Evolutionary conservation across 2,888 invertebrate genomes (phyloP).

Genomic region (Rhagophthalmus giganteus): DNA sequence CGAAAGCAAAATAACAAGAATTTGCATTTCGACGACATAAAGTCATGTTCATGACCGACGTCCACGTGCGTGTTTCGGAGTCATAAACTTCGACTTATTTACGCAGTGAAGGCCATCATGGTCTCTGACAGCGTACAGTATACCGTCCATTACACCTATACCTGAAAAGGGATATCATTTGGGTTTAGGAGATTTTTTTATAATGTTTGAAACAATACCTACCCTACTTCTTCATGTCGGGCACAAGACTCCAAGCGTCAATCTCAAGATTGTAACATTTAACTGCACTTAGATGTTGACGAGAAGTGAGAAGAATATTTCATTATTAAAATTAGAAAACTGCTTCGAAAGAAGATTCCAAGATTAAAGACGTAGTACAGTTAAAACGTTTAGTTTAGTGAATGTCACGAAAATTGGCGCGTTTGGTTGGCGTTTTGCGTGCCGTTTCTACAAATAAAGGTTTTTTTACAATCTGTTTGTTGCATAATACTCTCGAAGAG

Average conservation of each 20-base stretch:
- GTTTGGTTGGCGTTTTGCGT: no score
- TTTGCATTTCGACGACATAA: conserved; percentile 92
- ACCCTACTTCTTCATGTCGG: conserved; percentile 92
- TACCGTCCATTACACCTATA: conserved; percentile 87
- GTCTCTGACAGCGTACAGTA: conserved; percentile 91
- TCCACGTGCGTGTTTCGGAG: conserved; percentile 76
- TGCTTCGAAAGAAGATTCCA: no score
- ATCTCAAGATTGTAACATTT: conserved; percentile 85
- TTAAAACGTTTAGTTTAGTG: no score
- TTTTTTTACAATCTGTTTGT: no score
- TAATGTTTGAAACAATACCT: conserved; percentile 54
- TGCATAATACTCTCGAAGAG: no score
- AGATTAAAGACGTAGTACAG: no score
- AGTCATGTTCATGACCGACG: conserved; percentile 81
- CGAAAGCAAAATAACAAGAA: no score
- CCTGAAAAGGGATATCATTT: conserved; percentile 54
- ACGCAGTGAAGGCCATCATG: conserved; percentile 94
- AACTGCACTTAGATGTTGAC: conserved; percentile 88
- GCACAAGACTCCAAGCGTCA: conserved; percentile 80
- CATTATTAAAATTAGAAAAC: conserved; percentile 24
- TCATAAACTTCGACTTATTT: conserved; percentile 92
- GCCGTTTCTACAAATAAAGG: no score
- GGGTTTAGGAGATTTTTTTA: background rate
- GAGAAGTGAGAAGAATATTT: conserved; percentile 78
- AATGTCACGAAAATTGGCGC: no score